phyloP scores from a whole-genome alignment of 2,113 vertebrate genomes.

The Boleophthalmus pectinirostris region DNA sequence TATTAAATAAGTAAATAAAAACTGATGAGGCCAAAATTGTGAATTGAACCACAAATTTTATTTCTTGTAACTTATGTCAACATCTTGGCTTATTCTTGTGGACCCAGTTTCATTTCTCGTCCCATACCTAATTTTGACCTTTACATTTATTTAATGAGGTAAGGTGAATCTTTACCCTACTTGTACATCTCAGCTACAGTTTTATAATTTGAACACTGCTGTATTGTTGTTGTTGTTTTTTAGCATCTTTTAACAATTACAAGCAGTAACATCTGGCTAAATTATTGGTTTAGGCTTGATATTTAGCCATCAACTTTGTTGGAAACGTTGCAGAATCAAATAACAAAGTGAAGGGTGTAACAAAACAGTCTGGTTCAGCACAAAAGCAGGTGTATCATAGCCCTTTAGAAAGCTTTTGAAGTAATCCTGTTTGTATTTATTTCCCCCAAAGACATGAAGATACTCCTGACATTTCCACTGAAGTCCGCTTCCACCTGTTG shows the following conservation, averaged over 20 bases:
- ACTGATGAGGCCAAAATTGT: no score
- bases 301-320: not conserved
- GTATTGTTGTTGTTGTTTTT: no score
- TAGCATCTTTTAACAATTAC: not conserved
- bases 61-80: no score
- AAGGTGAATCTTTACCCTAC: no score
- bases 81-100: no score
- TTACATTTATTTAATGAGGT: no score
- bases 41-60: no score
- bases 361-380: not conserved
- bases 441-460: slow-evolving; percentile 9
- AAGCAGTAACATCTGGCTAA: not conserved
- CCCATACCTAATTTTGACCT: no score
- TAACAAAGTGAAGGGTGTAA: not conserved
- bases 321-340: not conserved
- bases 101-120: no score
- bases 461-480: slow-evolving; percentile 26
- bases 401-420: not conserved
- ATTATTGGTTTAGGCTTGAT: not conserved
- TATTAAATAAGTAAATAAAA: no score
- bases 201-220: no score
- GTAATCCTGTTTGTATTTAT: not conserved
- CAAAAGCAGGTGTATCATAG: not conserved
- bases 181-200: no score
- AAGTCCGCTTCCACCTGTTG: slow-evolving; percentile 40